Evolutionary conservation across 2,113 vertebrate genomes (phyloP), one percentile per base, ranked within the genome.

Genomic region (Oryzias javanicus): DNA sequence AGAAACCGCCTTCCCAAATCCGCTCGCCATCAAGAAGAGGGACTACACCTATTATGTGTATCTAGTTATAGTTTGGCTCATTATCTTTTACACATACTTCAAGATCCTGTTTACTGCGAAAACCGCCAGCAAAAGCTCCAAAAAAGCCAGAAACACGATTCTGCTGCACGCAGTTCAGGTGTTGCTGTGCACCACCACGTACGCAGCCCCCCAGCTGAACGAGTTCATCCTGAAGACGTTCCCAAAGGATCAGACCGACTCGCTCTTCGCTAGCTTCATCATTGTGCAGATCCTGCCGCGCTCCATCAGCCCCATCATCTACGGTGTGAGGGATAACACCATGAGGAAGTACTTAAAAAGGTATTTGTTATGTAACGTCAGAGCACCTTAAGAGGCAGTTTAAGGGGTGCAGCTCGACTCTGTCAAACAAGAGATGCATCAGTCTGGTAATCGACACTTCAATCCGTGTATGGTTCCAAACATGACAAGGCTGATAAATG

Each of bases 251-350:
- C 52, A 16, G 15, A 2, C 47, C 0, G 88, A 91, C 47, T 50
- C 52, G 0, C 49, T 76, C 1, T 91, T 90, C 0, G 45, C 49
- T 0, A 70, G 3, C 24, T 92, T 89, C 25, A 41, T 91, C 1
- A 55, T 86, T 2, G 25, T 90, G 0, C 82, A 89, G 13, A 50
- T 92, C 1, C 42, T 90, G 24, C 89, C 90, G 0, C 75, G 89
- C 19, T 84, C 85, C 20, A 69, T 90, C 10, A 92, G 90, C 67
- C 86, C 89, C 5, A 61, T 91, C 6, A 77, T 90, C 41, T 92
- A 91, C 14, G 90, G 91, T 0, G 3, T 90, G 10, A 67, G 89
- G 64, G 91, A 92, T 74, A 76, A 85, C n/a, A 81, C 65, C 0
- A 87, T 90, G 55, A 72, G 75, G 50, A 84, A 53, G 27, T 74